Conservation (phyloP, 2,888 invertebrate genomes). For the Aelia acuminata region DNA sequence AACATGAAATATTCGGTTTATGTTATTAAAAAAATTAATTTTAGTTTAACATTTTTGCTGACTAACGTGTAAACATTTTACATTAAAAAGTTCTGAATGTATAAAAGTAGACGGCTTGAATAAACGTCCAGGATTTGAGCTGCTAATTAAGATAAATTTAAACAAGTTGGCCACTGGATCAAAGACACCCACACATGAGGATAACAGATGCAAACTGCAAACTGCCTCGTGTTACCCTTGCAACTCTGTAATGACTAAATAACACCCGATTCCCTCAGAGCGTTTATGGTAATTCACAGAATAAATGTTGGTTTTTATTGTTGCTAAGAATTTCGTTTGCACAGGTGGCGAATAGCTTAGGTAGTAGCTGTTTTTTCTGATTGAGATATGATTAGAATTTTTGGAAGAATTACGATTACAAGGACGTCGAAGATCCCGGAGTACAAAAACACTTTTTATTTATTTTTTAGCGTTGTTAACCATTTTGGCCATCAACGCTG, state of each 20-base stretch:
- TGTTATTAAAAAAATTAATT: no score
- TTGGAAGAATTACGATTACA: neutral
- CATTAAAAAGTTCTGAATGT: no score
- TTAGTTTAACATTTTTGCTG: no score
- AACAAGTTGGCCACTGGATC: neutral
- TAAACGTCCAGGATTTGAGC: no score
- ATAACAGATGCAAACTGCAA: neutral
- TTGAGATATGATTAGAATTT: neutral
- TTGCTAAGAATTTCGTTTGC: neutral
- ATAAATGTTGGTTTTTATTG: neutral
- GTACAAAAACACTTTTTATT: no score
- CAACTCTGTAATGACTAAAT: neutral
- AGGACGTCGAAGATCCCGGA: neutral
- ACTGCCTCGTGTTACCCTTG: neutral
- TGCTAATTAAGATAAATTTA: no score
- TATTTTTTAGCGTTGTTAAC: no score
- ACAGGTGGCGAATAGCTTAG: neutral
- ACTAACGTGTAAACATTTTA: no score
- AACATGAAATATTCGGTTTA: no score
- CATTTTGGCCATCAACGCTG: no score
- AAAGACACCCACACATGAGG: neutral
- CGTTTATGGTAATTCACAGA: neutral
- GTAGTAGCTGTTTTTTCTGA: neutral
- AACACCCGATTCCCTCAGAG: neutral
- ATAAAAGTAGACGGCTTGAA: no score